Conservation (phyloP, 2,888 invertebrate genomes). For the Parnassius smintheus region DNA sequence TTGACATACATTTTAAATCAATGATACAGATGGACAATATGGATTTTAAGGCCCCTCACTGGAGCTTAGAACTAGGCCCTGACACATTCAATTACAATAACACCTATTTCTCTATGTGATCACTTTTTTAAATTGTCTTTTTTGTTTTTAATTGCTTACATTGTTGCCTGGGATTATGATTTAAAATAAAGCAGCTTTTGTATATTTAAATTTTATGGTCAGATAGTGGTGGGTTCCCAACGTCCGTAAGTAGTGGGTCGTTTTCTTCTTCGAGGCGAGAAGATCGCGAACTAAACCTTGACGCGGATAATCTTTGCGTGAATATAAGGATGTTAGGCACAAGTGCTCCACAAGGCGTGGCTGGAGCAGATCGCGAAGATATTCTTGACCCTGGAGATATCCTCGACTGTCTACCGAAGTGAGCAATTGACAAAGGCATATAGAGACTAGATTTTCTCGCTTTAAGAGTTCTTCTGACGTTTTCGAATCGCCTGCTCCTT, state of each 20-base stretch:
- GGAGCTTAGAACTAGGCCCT: conserved; percentile 44
- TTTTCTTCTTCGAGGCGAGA: conserved; percentile 80
- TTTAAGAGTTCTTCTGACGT: conserved; percentile 52
- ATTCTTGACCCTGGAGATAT: conserved; percentile 78
- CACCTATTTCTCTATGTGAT: conserved; percentile 31
- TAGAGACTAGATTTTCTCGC: conserved; percentile 85
- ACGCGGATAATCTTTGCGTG: conserved; percentile 75
- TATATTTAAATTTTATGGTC: conserved; percentile 67
- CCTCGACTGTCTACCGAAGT: conserved; percentile 56
- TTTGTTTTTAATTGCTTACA: conserved; percentile 2
- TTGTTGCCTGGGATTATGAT: conserved; percentile 29
- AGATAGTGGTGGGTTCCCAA: conserved; percentile 45
- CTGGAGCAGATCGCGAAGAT: conserved; percentile 89
- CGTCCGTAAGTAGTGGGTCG: conserved; percentile 82
- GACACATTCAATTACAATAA: conserved; percentile 31
- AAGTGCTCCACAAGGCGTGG: conserved; percentile 87
- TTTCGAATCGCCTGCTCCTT: conserved; percentile 68
- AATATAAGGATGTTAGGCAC: conserved; percentile 84
- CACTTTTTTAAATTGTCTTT: conserved; percentile 7
- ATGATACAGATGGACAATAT: conserved; percentile 31
- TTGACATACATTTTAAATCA: too few species aligned
- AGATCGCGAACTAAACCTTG: conserved; percentile 71
- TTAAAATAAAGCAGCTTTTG: conserved; percentile 27
- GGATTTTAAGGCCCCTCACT: conserved; percentile 37
- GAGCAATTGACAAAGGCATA: conserved; percentile 81